Evolutionary conservation across 1,140 invertebrate species (phyloP).

Genomic region (Manduca sexta): DNA sequence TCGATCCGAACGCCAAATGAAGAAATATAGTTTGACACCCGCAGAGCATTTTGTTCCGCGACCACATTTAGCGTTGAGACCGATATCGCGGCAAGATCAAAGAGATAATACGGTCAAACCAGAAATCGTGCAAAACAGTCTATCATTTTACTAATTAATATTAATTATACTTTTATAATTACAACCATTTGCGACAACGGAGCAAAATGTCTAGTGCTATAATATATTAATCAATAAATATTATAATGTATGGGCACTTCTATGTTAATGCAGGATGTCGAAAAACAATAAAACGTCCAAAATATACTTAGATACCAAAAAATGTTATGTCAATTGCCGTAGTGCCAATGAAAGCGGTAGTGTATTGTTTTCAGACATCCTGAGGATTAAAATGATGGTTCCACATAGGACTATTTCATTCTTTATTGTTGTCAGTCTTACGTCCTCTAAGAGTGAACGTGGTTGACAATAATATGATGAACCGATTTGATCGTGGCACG

Average conservation of each 20-base stretch:
- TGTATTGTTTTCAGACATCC: constrained; percentile 44
- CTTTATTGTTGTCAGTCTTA: constrained; percentile 53
- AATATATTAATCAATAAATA: constrained; percentile 29
- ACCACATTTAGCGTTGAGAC: constrained; percentile 16
- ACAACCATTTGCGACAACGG: constrained; percentile 68
- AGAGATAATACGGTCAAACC: constrained; percentile 32
- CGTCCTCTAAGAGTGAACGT: constrained; percentile 34
- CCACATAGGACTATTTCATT: constrained; percentile 43
- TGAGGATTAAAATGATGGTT: constrained; percentile 28
- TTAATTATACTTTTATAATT: constrained; percentile 58
- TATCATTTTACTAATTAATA: constrained; percentile 62
- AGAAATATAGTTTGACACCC: background rate
- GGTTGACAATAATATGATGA: background rate
- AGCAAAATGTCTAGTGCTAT: constrained; percentile 65
- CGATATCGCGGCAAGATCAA: constrained; percentile 24
- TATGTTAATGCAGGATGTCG: constrained; percentile 45
- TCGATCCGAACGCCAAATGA: background rate
- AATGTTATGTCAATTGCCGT: background rate
- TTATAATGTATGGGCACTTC: constrained; percentile 52
- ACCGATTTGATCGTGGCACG: no score
- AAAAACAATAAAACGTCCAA: constrained; percentile 28
- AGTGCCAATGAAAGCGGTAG: background rate
- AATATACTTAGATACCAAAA: background rate
- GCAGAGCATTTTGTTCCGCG: no score
- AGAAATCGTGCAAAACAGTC: constrained; percentile 65